A percentile compares a stretch with the other conserved stretches of the same genome.
Evolutionary conservation across 2,113 vertebrate genomes (phyloP).

Genomic region (Callithrix jacchus): DNA sequence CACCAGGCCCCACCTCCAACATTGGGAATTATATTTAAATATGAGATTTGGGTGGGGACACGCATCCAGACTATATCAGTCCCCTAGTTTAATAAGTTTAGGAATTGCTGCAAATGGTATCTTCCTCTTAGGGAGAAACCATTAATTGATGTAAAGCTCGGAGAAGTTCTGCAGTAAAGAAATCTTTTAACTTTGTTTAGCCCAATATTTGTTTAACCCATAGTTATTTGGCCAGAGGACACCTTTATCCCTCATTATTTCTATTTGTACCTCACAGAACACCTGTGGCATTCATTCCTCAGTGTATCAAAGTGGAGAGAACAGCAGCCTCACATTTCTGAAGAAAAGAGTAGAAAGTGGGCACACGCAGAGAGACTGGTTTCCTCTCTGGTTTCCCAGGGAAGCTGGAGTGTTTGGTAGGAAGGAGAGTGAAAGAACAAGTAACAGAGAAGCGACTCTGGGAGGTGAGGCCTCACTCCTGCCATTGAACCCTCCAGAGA

Average conservation of each 20-base stretch:
- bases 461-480: neutral
- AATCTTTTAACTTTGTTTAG: neutral
- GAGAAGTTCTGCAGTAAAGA: neutral
- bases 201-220: neutral
- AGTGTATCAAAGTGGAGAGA: no score
- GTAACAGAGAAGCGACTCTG: neutral
- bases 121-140: neutral
- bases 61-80: no score
- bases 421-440: neutral
- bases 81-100: neutral
- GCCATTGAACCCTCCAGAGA: neutral
- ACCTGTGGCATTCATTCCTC: no score
- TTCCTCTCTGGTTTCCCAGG: neutral
- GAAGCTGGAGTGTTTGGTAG: neutral
- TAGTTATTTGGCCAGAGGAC: neutral
- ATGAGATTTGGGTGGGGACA: no score
- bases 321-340: neutral
- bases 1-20: no score
- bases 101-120: neutral
- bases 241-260: neutral
- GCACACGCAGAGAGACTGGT: neutral
- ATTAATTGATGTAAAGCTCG: neutral
- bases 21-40: no score
- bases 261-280: neutral
- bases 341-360: neutral